These are phyloP conservation scores for Pseudoips prasinana DNA, from an alignment of 2,888 invertebrate species.

Conservation along the genomic window DNA sequence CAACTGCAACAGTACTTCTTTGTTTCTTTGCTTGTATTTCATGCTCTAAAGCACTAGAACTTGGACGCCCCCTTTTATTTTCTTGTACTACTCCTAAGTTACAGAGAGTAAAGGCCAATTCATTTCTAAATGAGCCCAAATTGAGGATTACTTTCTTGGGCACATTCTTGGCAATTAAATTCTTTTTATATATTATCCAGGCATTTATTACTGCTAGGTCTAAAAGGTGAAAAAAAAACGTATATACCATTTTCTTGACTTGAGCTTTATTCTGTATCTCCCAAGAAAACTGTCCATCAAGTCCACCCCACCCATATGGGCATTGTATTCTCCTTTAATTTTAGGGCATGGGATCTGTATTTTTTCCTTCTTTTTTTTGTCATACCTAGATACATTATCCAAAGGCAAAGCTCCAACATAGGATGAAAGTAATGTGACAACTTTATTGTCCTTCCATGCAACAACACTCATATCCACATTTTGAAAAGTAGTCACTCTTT, in stretches of 20 bases:
- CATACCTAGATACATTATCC: constrained; percentile 1
- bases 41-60: constrained; percentile 13
- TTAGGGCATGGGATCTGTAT: constrained; percentile 8
- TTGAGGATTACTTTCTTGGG: constrained; percentile 11
- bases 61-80: constrained; percentile 15
- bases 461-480: constrained; percentile 29
- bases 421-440: neutral
- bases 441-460: constrained; percentile 5
- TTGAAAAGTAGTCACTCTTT: constrained; percentile 23
- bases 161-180: constrained; percentile 11
- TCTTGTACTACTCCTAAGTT: constrained; percentile 6
- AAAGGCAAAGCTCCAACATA: constrained; percentile 4
- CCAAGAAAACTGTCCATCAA: constrained; percentile 1
- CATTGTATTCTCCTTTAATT: constrained; percentile 9
- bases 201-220: constrained; percentile 15
- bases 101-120: constrained; percentile 14
- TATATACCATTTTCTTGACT: neutral
- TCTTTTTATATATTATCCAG: constrained; percentile 20
- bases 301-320: constrained; percentile 8
- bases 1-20: constrained; percentile 14
- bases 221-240: neutral
- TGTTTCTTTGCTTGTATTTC: constrained; percentile 10
- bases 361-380: constrained; percentile 7
- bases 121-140: constrained; percentile 15
- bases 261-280: neutral